Conservation (phyloP, 2,113 vertebrate species). For the Syngnathus floridae region DNA sequence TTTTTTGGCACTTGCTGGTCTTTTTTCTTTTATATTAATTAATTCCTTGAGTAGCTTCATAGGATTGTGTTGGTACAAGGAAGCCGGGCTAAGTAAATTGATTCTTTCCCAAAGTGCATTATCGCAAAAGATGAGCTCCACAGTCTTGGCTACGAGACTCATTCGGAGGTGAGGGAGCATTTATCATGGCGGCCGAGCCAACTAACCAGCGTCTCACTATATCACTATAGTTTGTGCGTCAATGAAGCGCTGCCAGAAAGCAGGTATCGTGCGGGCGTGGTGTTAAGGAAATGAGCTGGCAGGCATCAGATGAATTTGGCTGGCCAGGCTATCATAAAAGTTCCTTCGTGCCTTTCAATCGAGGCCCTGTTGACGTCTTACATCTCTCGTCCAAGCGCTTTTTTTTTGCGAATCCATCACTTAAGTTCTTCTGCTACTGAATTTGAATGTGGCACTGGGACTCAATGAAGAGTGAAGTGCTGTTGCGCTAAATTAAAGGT, state of each 20-base stretch:
- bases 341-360: background rate
- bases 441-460: background rate
- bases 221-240: conserved; percentile 25
- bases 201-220: conserved; percentile 11
- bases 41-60: conserved; percentile 50
- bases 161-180: conserved; percentile 34
- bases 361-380: conserved; percentile 7
- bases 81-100: conserved; percentile 27
- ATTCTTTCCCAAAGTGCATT: conserved; percentile 33
- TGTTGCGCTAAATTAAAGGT: background rate
- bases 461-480: background rate
- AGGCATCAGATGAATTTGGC: conserved; percentile 18
- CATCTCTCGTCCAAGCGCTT: background rate
- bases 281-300: conserved; percentile 28
- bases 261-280: background rate
- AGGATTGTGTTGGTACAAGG: conserved; percentile 12
- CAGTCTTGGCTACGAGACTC: conserved; percentile 36
- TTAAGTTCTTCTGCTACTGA: background rate
- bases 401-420: conserved; percentile 8
- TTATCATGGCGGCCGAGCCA: conserved; percentile 28
- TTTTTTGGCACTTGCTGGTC: conserved; percentile 42
- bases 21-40: conserved; percentile 64
- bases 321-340: conserved; percentile 17
- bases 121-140: conserved; percentile 26
- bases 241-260: conserved; percentile 31